These are phyloP conservation scores for Melitaea athalia DNA, from an alignment of 2,888 invertebrate species.

Conservation along the genomic window DNA sequence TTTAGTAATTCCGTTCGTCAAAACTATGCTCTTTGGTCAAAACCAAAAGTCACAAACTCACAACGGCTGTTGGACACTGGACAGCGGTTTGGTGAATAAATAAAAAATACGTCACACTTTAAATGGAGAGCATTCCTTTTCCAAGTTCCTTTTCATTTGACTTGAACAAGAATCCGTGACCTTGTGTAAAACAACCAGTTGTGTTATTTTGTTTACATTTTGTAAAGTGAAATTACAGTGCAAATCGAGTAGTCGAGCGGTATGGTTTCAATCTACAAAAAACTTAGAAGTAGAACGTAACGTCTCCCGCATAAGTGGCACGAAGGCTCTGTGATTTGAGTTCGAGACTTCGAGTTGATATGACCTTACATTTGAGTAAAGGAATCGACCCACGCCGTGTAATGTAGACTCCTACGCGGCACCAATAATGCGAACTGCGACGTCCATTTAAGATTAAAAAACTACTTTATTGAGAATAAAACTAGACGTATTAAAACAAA, in stretches of 20 bases:
- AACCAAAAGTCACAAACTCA: too few species aligned
- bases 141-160: constrained; percentile 55
- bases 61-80: constrained; percentile 53
- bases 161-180: constrained; percentile 55
- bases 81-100: constrained; percentile 45
- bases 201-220: constrained; percentile 68
- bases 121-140: constrained; percentile 59
- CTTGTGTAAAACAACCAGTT: constrained; percentile 57
- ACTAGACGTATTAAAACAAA: constrained; percentile 50
- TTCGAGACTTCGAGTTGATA: constrained; percentile 53
- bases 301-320: constrained; percentile 46
- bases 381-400: constrained; percentile 72
- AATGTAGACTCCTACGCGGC: constrained; percentile 77
- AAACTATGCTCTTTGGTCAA: too few species aligned
- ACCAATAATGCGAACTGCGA: constrained; percentile 54
- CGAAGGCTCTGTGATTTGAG: constrained; percentile 53
- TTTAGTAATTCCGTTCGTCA: constrained; percentile 42
- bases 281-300: constrained; percentile 54
- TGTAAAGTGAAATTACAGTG: constrained; percentile 47
- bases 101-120: constrained; percentile 62
- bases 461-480: constrained; percentile 58
- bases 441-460: constrained; percentile 47
- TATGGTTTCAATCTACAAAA: constrained; percentile 50
- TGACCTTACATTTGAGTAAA: constrained; percentile 71
- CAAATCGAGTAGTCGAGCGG: constrained; percentile 47